Percentiles rank a stretch among this genome's conserved stretches.
These are phyloP conservation scores for Hestina assimilis DNA, from an alignment of 1,140 invertebrate genomes.

Conservation along the genomic window DNA sequence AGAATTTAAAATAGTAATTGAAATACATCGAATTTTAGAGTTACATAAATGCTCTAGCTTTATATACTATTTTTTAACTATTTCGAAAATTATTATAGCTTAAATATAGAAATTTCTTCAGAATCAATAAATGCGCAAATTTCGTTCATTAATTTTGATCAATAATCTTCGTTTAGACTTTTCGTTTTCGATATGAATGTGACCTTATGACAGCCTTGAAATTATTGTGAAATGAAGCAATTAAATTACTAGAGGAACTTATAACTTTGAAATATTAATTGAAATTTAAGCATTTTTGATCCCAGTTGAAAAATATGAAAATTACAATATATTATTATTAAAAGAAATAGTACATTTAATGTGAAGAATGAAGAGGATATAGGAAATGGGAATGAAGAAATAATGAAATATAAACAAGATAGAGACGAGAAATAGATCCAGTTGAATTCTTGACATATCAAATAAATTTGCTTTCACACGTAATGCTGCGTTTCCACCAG, in stretches of 20 bases:
- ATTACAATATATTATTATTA: no score
- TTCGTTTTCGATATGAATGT: no score
- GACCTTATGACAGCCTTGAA: no score
- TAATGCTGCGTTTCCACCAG: no score
- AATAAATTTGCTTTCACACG: no score
- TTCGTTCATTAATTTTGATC: not conserved
- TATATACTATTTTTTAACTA: not conserved
- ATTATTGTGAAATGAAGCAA: no score
- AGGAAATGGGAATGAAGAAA: not conserved
- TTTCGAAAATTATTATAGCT: not conserved
- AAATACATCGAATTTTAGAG: not conserved
- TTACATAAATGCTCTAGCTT: not conserved
- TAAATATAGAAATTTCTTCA: not conserved
- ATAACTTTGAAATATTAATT: not conserved
- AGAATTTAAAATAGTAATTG: no score
- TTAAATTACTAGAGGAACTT: not conserved
- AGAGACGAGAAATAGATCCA: not conserved
- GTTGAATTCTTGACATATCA: no score
- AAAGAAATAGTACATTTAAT: not conserved
- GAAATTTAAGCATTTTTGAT: not conserved
- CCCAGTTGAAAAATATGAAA: no score
- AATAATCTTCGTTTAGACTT: not conserved
- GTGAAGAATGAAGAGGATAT: not conserved
- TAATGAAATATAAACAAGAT: slow-evolving; percentile 2
- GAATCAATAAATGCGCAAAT: not conserved